Evolutionary conservation across 2,797 vertebrate species (phyloP).

Genomic region (Salarias fasciatus): DNA sequence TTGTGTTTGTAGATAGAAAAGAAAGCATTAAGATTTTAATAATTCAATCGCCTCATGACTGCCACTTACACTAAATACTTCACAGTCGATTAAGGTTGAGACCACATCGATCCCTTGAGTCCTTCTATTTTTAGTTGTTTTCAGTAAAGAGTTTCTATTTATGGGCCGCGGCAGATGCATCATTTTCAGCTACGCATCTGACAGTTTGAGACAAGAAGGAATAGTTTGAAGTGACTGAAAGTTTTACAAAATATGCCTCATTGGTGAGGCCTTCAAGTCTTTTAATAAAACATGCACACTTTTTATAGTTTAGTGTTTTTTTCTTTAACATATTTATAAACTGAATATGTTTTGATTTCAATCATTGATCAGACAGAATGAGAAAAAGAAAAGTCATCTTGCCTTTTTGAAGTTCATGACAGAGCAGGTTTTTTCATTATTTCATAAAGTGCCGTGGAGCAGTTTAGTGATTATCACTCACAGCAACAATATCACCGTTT

Average conservation of each 20-base stretch:
- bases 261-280: neutral
- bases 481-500: no score
- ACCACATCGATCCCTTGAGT: conserved; percentile 45
- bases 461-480: no score
- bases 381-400: no score
- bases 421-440: neutral
- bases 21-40: conserved; percentile 25
- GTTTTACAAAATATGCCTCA: conserved; percentile 3
- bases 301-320: neutral
- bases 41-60: conserved; percentile 35
- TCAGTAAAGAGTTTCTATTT: conserved; percentile 41
- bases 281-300: neutral
- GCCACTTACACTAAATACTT: conserved; percentile 45
- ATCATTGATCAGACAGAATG: neutral
- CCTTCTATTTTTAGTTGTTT: conserved; percentile 46
- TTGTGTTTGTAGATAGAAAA: neutral
- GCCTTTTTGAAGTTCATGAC: neutral
- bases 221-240: neutral
- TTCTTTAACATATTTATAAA: neutral
- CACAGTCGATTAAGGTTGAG: conserved; percentile 45
- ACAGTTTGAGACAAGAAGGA: conserved; percentile 5
- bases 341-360: neutral
- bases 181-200: neutral
- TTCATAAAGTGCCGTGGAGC: no score
- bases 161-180: neutral